A percentile compares a stretch with the other conserved stretches of the same genome.
Conservation (phyloP, 2,113 vertebrate species). For the Rattus rattus region DNA sequence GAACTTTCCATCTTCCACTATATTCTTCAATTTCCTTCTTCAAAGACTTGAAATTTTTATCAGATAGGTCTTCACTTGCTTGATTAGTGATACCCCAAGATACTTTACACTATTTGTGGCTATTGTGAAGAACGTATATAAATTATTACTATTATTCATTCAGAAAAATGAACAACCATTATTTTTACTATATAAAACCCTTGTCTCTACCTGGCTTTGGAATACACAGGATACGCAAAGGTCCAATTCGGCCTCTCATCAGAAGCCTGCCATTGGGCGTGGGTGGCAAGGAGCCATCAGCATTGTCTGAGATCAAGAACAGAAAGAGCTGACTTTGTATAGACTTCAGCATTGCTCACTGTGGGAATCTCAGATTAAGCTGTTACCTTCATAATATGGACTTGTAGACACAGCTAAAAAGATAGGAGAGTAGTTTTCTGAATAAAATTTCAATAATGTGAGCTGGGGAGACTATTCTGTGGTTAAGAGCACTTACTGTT, state of each 20-base stretch:
- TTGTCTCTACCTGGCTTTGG: neutral
- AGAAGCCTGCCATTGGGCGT: neutral
- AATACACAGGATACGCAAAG: neutral
- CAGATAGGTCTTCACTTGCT: too few species aligned
- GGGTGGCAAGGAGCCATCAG: neutral
- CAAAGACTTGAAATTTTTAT: too few species aligned
- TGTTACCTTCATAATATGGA: neutral
- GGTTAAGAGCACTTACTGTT: neutral
- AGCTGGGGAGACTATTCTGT: neutral
- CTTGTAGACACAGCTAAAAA: neutral
- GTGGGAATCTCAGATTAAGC: neutral
- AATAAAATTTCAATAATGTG: neutral
- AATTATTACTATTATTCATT: neutral
- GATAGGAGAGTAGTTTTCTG: neutral
- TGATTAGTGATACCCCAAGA: too few species aligned
- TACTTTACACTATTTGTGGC: too few species aligned
- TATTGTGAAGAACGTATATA: too few species aligned
- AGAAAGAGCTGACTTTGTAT: neutral
- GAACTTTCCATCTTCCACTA: too few species aligned
- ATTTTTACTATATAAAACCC: neutral
- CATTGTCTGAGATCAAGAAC: neutral
- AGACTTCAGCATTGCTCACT: neutral
- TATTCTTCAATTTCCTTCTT: too few species aligned
- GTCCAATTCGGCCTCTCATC: neutral
- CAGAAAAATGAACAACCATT: neutral